A percentile compares a stretch with the other conserved stretches of the same genome.
Conservation (phyloP, 2,113 vertebrate species). For the Psammodynastes pulverulentus region DNA sequence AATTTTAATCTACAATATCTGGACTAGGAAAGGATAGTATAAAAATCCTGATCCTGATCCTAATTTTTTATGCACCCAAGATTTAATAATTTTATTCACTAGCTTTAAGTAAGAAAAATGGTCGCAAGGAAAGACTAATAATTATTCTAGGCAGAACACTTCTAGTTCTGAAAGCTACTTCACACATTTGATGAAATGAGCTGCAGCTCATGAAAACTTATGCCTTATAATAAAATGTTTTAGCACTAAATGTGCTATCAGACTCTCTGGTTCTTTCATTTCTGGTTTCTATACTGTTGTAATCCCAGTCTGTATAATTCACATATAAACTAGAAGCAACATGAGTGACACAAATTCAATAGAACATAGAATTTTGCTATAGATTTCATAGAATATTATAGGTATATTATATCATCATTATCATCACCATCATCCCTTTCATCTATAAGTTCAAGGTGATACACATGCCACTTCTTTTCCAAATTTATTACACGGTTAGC, state of each 20-base stretch:
- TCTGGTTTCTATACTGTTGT: not conserved
- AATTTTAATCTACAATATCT: not conserved
- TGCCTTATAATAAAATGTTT: not conserved
- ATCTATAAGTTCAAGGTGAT: not conserved
- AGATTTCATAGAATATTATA: not conserved
- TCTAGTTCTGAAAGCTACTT: not conserved
- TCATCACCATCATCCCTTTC: not conserved
- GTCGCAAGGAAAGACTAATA: not conserved
- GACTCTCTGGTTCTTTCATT: not conserved
- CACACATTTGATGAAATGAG: not conserved
- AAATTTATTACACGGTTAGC: not conserved
- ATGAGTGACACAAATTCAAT: not conserved
- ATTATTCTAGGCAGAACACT: not conserved
- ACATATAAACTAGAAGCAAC: not conserved
- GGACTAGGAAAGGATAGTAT: not conserved
- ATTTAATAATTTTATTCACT: not conserved
- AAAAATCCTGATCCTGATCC: not conserved
- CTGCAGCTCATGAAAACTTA: not conserved
- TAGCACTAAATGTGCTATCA: not conserved
- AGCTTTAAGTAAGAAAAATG: slow-evolving; percentile 7
- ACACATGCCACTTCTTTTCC: not conserved
- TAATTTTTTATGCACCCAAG: not conserved
- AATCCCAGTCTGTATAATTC: not conserved
- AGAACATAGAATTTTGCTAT: not conserved
- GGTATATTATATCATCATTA: not conserved